Evolutionary conservation across 2,797 vertebrate species (phyloP).

Genomic region (Pygocentrus nattereri): DNA sequence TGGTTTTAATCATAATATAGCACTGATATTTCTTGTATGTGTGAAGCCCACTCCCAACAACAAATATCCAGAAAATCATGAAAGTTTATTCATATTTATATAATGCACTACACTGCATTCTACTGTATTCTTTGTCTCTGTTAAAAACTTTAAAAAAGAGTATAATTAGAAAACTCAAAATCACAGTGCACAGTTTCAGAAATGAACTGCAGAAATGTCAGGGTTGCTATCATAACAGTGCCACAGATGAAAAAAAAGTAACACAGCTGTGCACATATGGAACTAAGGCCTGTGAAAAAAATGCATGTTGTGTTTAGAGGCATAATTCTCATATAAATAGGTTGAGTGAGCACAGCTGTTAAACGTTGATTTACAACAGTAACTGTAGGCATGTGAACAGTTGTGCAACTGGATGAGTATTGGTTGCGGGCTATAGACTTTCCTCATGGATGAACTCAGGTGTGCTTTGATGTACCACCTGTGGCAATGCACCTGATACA

Average conservation of each 20-base stretch:
- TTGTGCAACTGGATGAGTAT: background rate
- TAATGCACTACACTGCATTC: too few relatives aligned
- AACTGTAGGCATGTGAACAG: background rate
- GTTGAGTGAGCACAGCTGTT: background rate
- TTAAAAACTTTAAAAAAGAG: background rate
- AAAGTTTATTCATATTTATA: background rate
- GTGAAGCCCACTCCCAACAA: too few relatives aligned
- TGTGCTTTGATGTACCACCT: conserved; percentile 27
- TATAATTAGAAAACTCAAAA: background rate
- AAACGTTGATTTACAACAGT: background rate
- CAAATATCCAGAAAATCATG: too few relatives aligned
- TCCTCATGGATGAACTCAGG: conserved; percentile 12
- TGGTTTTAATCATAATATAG: too few relatives aligned
- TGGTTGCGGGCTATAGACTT: background rate
- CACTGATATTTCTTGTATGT: too few relatives aligned
- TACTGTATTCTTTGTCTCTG: background rate
- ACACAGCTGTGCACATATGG: background rate
- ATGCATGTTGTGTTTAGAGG: background rate
- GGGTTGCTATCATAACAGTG: background rate
- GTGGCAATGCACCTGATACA: conserved; percentile 20
- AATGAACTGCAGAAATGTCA: background rate
- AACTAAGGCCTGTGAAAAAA: background rate
- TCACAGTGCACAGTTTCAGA: background rate
- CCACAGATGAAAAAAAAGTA: background rate
- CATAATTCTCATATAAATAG: background rate